Evolutionary conservation across 1,140 invertebrate genomes (phyloP).

Genomic region (Trichonephila clavata): DNA sequence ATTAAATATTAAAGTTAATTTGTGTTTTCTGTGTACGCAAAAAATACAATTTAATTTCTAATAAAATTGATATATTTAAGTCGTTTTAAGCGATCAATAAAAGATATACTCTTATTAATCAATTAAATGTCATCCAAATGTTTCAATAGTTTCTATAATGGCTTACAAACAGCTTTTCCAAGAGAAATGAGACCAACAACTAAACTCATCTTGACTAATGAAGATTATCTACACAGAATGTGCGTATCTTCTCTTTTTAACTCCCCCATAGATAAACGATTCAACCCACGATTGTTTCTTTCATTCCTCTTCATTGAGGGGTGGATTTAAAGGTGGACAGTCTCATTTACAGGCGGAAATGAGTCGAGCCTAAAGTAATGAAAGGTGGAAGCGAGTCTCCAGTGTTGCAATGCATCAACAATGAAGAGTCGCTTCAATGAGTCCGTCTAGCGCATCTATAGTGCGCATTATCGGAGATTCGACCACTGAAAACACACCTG

Average conservation of each 20-base stretch:
- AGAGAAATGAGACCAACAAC: too few relatives aligned
- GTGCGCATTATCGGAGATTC: constrained; percentile 20
- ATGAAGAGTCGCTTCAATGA: constrained; percentile 34
- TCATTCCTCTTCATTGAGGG: not conserved
- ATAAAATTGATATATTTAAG: too few relatives aligned
- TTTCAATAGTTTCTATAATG: too few relatives aligned
- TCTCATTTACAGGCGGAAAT: constrained; percentile 33
- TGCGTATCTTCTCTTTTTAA: not conserved
- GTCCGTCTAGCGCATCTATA: constrained; percentile 28
- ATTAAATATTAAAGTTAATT: too few relatives aligned
- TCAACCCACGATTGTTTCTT: not conserved
- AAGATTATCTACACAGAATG: not conserved
- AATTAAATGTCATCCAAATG: too few relatives aligned
- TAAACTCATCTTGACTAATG: not conserved
- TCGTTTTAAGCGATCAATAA: too few relatives aligned
- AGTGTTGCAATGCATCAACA: constrained; percentile 30
- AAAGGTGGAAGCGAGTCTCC: not conserved
- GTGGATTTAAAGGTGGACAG: not conserved
- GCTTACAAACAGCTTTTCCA: too few relatives aligned
- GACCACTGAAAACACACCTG: not conserved
- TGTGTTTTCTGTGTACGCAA: too few relatives aligned
- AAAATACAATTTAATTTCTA: too few relatives aligned
- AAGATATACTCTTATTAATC: too few relatives aligned
- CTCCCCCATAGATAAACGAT: not conserved
- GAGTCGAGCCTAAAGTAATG: not conserved